Evolutionary conservation across 2,888 invertebrate species (phyloP).

Genomic region (Ochropleura leucogaster): DNA sequence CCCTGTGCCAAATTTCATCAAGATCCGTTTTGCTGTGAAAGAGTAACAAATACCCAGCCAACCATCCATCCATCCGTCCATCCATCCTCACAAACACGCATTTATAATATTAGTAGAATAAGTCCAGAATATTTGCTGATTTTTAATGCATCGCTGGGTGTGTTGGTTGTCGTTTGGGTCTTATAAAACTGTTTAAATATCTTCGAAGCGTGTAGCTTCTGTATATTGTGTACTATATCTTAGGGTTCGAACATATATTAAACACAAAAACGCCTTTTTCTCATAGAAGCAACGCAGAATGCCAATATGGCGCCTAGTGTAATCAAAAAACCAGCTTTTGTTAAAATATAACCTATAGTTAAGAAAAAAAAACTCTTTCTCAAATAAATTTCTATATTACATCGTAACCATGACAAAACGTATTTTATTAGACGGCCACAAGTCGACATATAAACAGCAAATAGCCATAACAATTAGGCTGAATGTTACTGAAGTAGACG

Average conservation of each 20-base stretch:
- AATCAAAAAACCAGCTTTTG: too few relatives aligned
- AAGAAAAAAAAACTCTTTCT: too few relatives aligned
- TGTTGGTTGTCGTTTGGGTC: neutral
- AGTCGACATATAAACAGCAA: constrained; percentile 3
- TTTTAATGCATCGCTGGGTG: neutral
- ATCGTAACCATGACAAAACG: neutral
- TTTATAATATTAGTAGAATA: too few relatives aligned
- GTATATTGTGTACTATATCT: neutral
- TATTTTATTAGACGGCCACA: neutral
- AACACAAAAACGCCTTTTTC: neutral
- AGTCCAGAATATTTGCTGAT: neutral
- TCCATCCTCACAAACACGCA: too few relatives aligned
- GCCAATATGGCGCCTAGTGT: too few relatives aligned
- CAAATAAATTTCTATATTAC: too few relatives aligned
- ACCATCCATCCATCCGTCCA: too few relatives aligned
- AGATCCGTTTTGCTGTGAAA: too few relatives aligned
- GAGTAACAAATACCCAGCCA: too few relatives aligned
- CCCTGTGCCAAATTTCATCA: too few relatives aligned
- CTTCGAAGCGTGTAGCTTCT: neutral
- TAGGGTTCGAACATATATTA: neutral
- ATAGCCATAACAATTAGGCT: constrained; percentile 1
- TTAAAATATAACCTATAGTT: too few relatives aligned
- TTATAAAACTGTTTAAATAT: neutral
- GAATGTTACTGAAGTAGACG: constrained; percentile 29
- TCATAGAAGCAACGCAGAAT: neutral